These are phyloP conservation scores for Phocoena phocoena DNA, from an alignment of 2,113 vertebrate species.

Conservation along the genomic window DNA sequence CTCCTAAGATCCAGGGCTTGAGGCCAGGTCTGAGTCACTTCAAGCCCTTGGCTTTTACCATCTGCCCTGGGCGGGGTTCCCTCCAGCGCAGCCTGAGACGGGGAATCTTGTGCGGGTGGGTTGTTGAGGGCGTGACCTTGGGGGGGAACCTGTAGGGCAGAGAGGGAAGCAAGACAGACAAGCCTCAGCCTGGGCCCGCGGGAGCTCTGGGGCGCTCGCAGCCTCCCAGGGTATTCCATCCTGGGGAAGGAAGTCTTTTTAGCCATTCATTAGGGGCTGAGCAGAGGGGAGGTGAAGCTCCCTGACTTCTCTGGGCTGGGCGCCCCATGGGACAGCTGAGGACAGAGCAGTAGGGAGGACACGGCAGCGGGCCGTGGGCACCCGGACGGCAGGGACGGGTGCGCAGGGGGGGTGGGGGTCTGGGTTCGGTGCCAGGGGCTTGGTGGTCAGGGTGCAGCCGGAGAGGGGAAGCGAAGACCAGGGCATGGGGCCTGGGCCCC, in stretches of 20 bases:
- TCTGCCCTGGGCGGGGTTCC: neutral
- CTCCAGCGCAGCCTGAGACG: neutral
- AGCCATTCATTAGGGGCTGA: fast-evolving
- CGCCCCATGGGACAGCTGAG: neutral
- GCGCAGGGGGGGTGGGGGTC: neutral
- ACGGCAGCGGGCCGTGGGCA: fast-evolving
- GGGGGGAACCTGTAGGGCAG: neutral
- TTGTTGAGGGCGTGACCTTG: neutral
- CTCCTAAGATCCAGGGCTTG: neutral
- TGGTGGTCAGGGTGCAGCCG: neutral
- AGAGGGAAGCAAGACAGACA: neutral
- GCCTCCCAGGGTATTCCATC: neutral
- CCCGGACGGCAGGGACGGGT: fast-evolving
- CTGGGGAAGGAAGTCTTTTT: neutral
- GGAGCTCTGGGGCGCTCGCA: fast-evolving
- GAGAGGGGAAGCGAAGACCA: fast-evolving
- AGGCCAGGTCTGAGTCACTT: neutral
- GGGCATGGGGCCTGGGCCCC: neutral
- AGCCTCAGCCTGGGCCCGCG: fast-evolving
- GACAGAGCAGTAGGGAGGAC: neutral
- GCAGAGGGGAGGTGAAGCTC: too few species aligned
- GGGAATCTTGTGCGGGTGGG: too few species aligned
- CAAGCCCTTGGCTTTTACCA: neutral
- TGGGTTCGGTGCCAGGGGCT: fast-evolving
- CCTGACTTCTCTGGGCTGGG: neutral